Evolutionary conservation across 2,888 invertebrate genomes (phyloP), one percentile per base, ranked within the genome.

Genomic region (Aleiodes alternator): DNA sequence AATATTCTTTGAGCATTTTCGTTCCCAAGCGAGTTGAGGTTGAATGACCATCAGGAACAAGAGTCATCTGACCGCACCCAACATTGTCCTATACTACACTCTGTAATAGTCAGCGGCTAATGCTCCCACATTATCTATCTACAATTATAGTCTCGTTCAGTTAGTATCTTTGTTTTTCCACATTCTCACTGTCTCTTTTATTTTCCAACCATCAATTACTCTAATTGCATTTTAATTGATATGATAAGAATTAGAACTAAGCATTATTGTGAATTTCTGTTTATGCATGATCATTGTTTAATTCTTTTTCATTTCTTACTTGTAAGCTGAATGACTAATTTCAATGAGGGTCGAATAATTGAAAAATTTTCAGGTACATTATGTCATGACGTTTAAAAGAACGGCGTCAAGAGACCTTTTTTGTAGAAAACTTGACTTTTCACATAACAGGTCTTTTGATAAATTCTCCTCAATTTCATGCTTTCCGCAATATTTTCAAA

Each of bases 61-160:
- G 34, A 72, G 34, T 34, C 61, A 50, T n/a, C 8, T 53, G 56
- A 69, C 56, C 69, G 53, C 69, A 56, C 69, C 69, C 53, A 53
- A 53, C 69, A 51, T 43, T 1, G 50, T 12, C 23, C 31, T 73
- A 55, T 57, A 71, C 73, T 34, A 43, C 69, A 69, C 78, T 76
- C 68, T 31, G 31, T 73, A 74, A 78, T 78, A 73, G 73, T 73
- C 70, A 68, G 70, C 75, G 78, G 43, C 73, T 73, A 82, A 82
- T 79, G 82, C 84, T 85, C 84, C 84, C 82, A 82, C 82, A 84
- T 79, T 80, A 80, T 80, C 80, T 78, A 73, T 78, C 77, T 78
- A 77, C 83, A 82, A 83, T 84, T 84, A 81, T 77, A 79, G 76
- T 76, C 78, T 78, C 78, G 79, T 79, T 81, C 79, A 43, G 43